A percentile compares a stretch with the other conserved stretches of the same genome.
phyloP scores from a whole-genome alignment of 2,797 vertebrate genomes.

The Danio kyathit region DNA sequence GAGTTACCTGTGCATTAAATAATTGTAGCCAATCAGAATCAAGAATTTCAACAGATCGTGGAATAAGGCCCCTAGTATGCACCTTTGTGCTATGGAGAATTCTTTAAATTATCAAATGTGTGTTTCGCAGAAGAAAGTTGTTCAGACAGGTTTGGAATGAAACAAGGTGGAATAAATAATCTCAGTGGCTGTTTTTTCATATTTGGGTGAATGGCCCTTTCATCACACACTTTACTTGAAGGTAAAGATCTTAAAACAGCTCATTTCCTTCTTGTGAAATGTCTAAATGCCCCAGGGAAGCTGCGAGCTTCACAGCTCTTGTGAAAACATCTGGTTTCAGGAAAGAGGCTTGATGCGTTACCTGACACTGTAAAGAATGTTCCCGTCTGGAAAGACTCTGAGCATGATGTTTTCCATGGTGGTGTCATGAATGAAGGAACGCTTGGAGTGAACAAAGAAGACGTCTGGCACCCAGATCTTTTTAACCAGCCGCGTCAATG shows the following conservation, averaged over 20 bases:
- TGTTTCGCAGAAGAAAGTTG: not conserved
- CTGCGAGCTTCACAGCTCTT: not conserved
- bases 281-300: not conserved
- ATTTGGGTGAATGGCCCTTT: not conserved
- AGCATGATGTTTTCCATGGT: constrained; percentile 94
- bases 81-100: not conserved
- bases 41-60: too few relatives aligned
- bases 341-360: constrained; percentile 62
- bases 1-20: too few relatives aligned
- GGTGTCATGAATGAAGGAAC: constrained; percentile 92
- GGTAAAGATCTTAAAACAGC: not conserved
- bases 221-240: not conserved
- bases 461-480: constrained; percentile 96
- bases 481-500: constrained; percentile 90
- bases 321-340: constrained; percentile 7
- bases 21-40: too few relatives aligned
- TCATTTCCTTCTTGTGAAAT: not conserved
- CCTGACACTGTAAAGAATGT: constrained; percentile 92
- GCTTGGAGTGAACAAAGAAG: constrained; percentile 94
- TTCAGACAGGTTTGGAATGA: not conserved
- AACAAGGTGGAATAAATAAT: not conserved
- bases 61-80: not conserved
- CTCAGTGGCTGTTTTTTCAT: not conserved
- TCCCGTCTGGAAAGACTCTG: constrained; percentile 87
- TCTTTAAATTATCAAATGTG: not conserved